Conservation (phyloP, 2,113 vertebrate species). For the Bubo bubo region DNA sequence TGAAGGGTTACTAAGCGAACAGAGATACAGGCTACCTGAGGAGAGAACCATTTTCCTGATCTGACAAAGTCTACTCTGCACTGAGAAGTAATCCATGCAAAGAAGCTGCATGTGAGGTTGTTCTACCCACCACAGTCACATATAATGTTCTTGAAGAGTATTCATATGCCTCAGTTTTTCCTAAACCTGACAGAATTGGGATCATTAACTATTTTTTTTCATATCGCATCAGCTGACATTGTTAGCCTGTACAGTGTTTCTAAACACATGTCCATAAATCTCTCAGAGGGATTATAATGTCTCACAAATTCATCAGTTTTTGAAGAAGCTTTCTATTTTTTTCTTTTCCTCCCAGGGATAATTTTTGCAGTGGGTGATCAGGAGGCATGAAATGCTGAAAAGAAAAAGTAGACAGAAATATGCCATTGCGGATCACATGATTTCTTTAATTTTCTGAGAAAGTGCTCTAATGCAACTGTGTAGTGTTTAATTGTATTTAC, state of each 20-base stretch:
- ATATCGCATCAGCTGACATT: neutral
- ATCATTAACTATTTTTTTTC: neutral
- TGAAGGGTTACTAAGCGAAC: neutral
- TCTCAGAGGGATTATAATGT: neutral
- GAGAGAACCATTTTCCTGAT: neutral
- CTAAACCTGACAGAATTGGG: neutral
- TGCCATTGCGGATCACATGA: neutral
- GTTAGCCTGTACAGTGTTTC: neutral
- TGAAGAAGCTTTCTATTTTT: neutral
- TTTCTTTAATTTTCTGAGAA: neutral
- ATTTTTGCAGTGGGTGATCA: neutral
- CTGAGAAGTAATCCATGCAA: neutral
- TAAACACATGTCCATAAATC: neutral
- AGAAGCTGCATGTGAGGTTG: neutral
- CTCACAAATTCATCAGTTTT: neutral
- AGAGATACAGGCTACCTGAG: neutral
- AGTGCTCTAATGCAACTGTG: neutral
- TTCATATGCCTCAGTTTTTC: neutral
- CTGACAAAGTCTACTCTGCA: neutral
- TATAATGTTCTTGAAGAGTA: neutral
- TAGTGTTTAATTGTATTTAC: neutral
- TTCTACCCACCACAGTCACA: neutral
- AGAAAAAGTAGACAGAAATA: neutral
- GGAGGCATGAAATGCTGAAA: neutral
- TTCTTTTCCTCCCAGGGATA: neutral